Base-by-base conservation (phyloP, 2,888 invertebrate species). In the Philhelius pedissequus region DNA sequence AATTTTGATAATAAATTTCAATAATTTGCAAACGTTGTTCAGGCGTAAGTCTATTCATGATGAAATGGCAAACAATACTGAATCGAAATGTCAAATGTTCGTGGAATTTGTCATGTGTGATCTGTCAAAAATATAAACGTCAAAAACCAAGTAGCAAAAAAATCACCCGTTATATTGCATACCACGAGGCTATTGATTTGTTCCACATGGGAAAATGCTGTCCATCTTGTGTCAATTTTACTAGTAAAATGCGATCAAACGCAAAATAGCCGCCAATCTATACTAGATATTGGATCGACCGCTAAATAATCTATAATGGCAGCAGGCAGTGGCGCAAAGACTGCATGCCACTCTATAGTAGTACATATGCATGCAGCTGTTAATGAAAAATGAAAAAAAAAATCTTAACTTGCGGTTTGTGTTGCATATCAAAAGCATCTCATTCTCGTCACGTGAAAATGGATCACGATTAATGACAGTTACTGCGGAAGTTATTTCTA, bases 201-300 rank as follows among this genome's bases (percentile, higher is more conserved):
- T 84, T 84, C 84, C 84, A 84, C 84, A 84, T 84, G 84, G 80
- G 80, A 84, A 84, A 84, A 71, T 71, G 75, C 84, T 84, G 84
- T 84, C 84, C 80, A 80, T 84, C 80, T 80, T 76, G 45, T 76
- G 80, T 84, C 84, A 76, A 80, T 76, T 84, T 76, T 80, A 56
- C 40, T 6, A 43, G 60, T 54, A 20, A 66, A 79, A 76, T 70
- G 75, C 68, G 80, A 84, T 84, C 84, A 84, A 84, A 84, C 56
- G 71, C 54, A 75, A 58, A 84, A 70, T 70, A 56, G 66, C 84
- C 84, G 84, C 50, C 75, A 68, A n/a, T 40, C 48, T 64, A 43
- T 22, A 32, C 11, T 54, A 9, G 11, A 11, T 43, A 15, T 43
- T 5, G 3, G 18, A 62, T 43, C 62, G 27, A 62, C 43, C 43